Conservation (phyloP, 2,113 vertebrate genomes). For the Odocoileus hemionus region DNA sequence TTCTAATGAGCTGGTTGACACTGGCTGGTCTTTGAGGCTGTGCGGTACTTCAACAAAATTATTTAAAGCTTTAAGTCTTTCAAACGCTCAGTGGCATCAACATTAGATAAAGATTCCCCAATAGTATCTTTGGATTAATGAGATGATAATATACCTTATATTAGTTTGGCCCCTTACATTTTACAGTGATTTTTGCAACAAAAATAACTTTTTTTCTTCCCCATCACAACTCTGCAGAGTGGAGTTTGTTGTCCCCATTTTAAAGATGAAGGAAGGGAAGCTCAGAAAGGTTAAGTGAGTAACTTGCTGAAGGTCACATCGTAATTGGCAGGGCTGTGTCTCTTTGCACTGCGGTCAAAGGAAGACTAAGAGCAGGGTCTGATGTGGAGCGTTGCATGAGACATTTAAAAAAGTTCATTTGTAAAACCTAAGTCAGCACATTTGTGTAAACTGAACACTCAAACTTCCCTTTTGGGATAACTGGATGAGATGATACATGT, state of each 20-base stretch:
- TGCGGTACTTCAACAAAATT: conserved; percentile 30
- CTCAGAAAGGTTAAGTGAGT: conserved; percentile 19
- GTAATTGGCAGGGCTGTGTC: not conserved
- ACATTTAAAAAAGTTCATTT: conserved; percentile 46
- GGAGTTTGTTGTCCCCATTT: conserved; percentile 29
- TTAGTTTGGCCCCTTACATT: not conserved
- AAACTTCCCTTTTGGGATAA: conserved; percentile 66
- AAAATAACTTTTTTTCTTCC: not conserved
- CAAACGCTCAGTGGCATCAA: not conserved
- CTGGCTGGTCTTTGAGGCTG: conserved; percentile 59
- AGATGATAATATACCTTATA: not conserved
- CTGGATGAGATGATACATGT: conserved; percentile 40
- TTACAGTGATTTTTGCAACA: not conserved
- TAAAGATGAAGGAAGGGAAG: conserved; percentile 39
- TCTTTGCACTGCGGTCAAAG: conserved; percentile 35
- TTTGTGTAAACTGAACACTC: conserved; percentile 65
- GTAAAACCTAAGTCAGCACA: conserved; percentile 63
- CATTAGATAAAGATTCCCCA: conserved; percentile 58
- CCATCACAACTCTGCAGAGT: not conserved
- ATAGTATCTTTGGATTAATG: conserved; percentile 22
- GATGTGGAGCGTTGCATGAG: not conserved
- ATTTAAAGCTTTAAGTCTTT: conserved; percentile 6
- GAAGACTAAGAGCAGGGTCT: not conserved
- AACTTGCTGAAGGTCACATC: conserved; percentile 14
- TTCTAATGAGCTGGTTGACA: conserved; percentile 62